phyloP scores from a whole-genome alignment of 2,113 vertebrate genomes.

The Mellivora capensis region DNA sequence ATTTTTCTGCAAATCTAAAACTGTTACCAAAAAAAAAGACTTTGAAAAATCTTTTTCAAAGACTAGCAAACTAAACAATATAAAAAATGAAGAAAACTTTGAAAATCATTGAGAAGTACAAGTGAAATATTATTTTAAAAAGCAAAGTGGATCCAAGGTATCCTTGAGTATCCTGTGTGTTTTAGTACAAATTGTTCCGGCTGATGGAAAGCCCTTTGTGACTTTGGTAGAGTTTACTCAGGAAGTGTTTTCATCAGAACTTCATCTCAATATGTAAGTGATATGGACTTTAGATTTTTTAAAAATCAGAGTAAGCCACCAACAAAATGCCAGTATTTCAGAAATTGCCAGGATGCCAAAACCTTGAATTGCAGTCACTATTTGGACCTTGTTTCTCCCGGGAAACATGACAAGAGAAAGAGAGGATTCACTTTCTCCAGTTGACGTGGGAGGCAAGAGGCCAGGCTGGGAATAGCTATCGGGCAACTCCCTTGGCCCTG shows the following conservation, averaged over 20 bases:
- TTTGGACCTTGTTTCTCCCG: background rate
- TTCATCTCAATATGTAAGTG: background rate
- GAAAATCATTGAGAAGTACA: background rate
- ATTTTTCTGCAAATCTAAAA: background rate
- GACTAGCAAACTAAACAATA: background rate
- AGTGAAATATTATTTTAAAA: background rate
- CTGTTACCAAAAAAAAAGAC: background rate
- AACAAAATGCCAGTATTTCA: background rate
- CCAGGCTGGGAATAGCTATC: background rate
- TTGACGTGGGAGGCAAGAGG: background rate
- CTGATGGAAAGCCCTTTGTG: background rate
- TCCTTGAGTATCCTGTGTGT: background rate
- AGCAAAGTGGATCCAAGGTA: background rate
- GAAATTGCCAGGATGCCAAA: background rate
- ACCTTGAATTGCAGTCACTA: background rate
- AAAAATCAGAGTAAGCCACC: background rate
- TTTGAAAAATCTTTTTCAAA: slow-evolving; percentile 5
- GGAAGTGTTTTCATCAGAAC: background rate
- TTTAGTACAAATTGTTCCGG: background rate
- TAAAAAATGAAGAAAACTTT: slow-evolving; percentile 9
- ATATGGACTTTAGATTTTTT: background rate
- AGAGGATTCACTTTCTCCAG: background rate
- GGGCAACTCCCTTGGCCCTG: background rate
- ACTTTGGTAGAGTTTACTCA: background rate
- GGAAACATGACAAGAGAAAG: background rate